Conservation (phyloP, 2,888 invertebrate species). For the Itoplectis maculator region DNA sequence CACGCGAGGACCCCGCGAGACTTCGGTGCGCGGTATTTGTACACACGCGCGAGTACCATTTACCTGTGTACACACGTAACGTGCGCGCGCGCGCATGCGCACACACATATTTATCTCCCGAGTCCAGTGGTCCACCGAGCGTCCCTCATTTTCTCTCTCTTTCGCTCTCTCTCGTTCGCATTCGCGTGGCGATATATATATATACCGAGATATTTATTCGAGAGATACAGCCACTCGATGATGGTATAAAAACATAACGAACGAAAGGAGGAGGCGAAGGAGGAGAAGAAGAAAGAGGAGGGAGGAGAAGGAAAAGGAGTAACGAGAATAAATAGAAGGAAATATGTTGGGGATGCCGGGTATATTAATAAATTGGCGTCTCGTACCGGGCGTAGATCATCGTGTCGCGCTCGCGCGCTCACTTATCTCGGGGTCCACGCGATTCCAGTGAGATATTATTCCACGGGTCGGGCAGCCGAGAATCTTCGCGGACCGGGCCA, state of each 20-base stretch:
- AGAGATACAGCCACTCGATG: constrained; percentile 3
- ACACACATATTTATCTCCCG: constrained; percentile 1
- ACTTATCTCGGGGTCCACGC: constrained; percentile 32
- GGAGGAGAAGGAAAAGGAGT: constrained; percentile 29
- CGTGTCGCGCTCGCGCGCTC: constrained; percentile 72
- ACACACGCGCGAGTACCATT: constrained; percentile 13
- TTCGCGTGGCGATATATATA: constrained; percentile 18
- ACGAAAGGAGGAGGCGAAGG: constrained; percentile 62
- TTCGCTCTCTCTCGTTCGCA: constrained; percentile 12
- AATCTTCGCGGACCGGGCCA: background rate
- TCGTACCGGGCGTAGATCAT: constrained; percentile 78
- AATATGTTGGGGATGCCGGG: constrained; percentile 16
- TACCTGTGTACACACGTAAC: background rate
- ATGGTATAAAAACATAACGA: constrained; percentile 63
- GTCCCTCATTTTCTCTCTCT: background rate
- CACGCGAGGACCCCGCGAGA: constrained; percentile 41
- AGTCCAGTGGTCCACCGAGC: background rate
- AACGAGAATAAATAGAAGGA: constrained; percentile 30
- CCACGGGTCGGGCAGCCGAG: background rate
- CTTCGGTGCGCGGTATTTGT: constrained; percentile 35
- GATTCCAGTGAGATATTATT: constrained; percentile 23
- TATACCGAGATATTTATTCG: constrained; percentile 17
- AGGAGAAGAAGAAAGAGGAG: constrained; percentile 25
- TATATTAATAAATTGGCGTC: constrained; percentile 77
- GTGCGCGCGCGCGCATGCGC: too few relatives aligned